Evolutionary conservation across 2,113 vertebrate species (phyloP), one percentile per base, ranked within the genome.

Genomic region (Phyllostomus discolor): DNA sequence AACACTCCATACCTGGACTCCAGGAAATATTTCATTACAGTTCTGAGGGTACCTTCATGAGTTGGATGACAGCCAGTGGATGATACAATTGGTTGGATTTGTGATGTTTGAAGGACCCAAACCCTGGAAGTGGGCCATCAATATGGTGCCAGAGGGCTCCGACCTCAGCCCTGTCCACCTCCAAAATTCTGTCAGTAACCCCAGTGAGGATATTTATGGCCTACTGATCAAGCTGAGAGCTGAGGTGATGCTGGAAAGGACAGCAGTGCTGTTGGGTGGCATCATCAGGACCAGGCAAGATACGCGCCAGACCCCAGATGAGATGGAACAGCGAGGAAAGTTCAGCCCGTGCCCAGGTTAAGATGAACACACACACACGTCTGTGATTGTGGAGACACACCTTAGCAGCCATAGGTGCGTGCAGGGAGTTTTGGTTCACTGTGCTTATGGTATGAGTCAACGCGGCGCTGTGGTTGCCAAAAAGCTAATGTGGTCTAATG

Each of bases 151-250:
- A 78, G 57, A 81, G 84, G 80, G 35, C 67, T 90, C 78, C 88
- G 88, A 97, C 59, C 62, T 95, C 91, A 95, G 35, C 57, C 67
- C 54, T 90, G 41, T 50, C 35, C 38, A 59, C 62, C 69, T 97
- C 93, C 94, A 97, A 78, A 93, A 24, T 75, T 92, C 86, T 96
- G 67, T 94, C 92, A 95, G 12, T 92, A 91, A 78, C 59, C n/a
- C 85, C 78, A 20, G 0, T 62, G 88, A 90, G 72, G 81, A n/a
- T 73, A 80, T 70, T 79, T 88, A 69, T 11, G 17, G 48, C 20
- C 43, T 5, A 62, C 16, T 85, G 84, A 57, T 73, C 72, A 64
- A 48, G 57, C 0, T 31, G n/a, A 66, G 91, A 93, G 78, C 22
- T 75, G 84, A 90, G 48, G 54, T 43, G 62, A 85, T 33, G 88